Percentiles rank a stretch among this genome's conserved stretches.
These are phyloP conservation scores for Colostygia pectinataria DNA, from an alignment of 2,888 invertebrate species.

Conservation along the genomic window DNA sequence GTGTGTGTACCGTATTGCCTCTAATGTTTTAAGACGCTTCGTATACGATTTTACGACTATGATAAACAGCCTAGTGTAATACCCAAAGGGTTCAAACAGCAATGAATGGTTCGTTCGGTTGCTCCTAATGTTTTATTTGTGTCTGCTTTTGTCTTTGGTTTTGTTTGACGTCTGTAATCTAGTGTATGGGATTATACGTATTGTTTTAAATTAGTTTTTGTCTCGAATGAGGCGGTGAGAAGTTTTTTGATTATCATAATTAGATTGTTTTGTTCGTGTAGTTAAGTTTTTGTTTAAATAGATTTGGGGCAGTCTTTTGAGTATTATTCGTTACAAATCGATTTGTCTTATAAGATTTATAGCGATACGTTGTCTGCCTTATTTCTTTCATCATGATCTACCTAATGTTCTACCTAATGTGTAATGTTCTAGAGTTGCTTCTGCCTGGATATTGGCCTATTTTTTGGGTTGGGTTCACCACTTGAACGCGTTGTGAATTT, in stretches of 20 bases:
- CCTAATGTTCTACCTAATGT: neutral
- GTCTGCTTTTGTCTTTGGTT: slow-evolving; percentile 28
- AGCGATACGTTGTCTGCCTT: neutral
- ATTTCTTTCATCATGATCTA: neutral
- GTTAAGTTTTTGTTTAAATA: slow-evolving; percentile 5
- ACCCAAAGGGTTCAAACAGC: slow-evolving; percentile 30
- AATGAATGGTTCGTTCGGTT: slow-evolving; percentile 36
- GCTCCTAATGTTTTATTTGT: slow-evolving; percentile 35
- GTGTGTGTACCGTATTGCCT: slow-evolving; percentile 18
- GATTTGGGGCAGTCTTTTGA: slow-evolving; percentile 4
- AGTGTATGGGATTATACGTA: slow-evolving; percentile 29
- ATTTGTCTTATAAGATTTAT: neutral
- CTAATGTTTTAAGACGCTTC: slow-evolving; percentile 21
- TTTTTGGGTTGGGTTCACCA: no score
- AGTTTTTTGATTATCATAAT: slow-evolving; percentile 26
- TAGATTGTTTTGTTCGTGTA: slow-evolving; percentile 22
- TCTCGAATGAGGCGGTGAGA: slow-evolving; percentile 20
- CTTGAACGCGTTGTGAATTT: no score
- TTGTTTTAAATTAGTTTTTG: slow-evolving; percentile 31
- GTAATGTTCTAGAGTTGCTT: no score
- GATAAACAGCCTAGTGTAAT: slow-evolving; percentile 35
- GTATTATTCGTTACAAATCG: slow-evolving; percentile 5
- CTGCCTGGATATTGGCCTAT: no score
- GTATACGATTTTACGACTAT: slow-evolving; percentile 37
- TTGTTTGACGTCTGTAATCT: slow-evolving; percentile 22